Base-by-base conservation (phyloP, 2,888 invertebrate species). In the Amaurobius ferox region DNA sequence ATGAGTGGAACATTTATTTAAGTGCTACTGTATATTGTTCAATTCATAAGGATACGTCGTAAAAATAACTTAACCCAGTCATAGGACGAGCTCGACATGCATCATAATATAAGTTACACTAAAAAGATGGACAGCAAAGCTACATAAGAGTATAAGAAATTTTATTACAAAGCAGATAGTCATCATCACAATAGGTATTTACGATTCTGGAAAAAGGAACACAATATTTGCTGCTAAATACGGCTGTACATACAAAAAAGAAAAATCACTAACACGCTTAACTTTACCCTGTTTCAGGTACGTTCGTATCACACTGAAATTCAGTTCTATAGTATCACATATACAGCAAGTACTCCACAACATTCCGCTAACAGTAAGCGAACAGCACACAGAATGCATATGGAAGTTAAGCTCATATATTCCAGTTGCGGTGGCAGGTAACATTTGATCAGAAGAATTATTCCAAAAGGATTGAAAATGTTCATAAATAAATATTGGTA, bases 111-210 rank as follows among this genome's bases (percentile, higher is more conserved):
- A n/a, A n/a, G n/a, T n/a, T n/a, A n/a, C n/a, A n/a, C n/a, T n/a
- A n/a, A n/a, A n/a, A n/a, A n/a, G n/a, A n/a, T n/a, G n/a, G n/a
- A n/a, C n/a, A n/a, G n/a, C n/a, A n/a, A n/a, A n/a, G n/a, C n/a
- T n/a, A n/a, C 35, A 11, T 16, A 68, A 68, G 26, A 9, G 39
- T 35, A 39, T 39, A 39, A 23, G 19, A 35, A 78, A 32, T 61
- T 78, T 78, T 78, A 78, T 78, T 78, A 78, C 35, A 66, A 78
- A 68, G 32, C 77, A 78, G 23, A 68, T 68, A 68, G 29, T 76
- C 29, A 35, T 61, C 55, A 78, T 61, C 66, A 23, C 64, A 61
- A 55, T n/a, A 28, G 23, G 26, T 68, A 23, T 55, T 35, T 55
- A 11, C 39, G 32, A 19, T 55, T 55, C 23, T 48, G 19, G 28